These are phyloP conservation scores for Leuciscus waleckii DNA, from an alignment of 2,797 vertebrate genomes.

Conservation along the genomic window DNA sequence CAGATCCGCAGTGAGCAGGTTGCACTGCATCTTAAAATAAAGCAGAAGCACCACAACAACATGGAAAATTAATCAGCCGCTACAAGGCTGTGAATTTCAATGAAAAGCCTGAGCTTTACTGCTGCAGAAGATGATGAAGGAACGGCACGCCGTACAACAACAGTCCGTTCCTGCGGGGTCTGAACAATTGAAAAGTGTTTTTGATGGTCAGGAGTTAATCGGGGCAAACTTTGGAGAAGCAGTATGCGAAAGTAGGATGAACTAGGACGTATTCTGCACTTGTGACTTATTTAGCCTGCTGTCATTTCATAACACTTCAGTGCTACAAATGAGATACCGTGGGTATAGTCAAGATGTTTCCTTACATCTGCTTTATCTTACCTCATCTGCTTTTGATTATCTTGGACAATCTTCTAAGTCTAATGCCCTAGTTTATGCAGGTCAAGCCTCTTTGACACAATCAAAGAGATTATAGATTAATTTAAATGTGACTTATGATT, in stretches of 20 bases:
- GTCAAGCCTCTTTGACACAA: background rate
- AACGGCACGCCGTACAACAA: background rate
- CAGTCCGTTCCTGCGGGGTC: background rate
- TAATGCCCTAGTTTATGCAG: background rate
- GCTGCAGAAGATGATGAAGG: slow-evolving; percentile 15
- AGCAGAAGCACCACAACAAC: slow-evolving; percentile 51
- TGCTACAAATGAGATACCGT: background rate
- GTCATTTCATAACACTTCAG: background rate
- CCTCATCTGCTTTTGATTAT: background rate
- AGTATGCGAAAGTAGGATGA: rapidly evolving
- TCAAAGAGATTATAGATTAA: background rate
- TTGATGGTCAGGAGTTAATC: background rate
- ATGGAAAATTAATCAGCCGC: slow-evolving; percentile 52
- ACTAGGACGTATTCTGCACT: background rate
- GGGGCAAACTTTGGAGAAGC: background rate
- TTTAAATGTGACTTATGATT: background rate
- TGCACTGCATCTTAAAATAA: slow-evolving; percentile 63
- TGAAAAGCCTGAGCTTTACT: slow-evolving; percentile 35
- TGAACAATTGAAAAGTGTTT: background rate
- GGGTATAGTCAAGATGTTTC: background rate
- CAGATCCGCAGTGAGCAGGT: slow-evolving; percentile 58
- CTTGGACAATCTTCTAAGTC: background rate
- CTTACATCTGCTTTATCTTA: background rate
- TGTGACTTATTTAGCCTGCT: background rate
- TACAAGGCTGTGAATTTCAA: slow-evolving; percentile 49